Evolutionary conservation across 2,888 invertebrate genomes (phyloP).

Genomic region (Herminia tarsipennalis): DNA sequence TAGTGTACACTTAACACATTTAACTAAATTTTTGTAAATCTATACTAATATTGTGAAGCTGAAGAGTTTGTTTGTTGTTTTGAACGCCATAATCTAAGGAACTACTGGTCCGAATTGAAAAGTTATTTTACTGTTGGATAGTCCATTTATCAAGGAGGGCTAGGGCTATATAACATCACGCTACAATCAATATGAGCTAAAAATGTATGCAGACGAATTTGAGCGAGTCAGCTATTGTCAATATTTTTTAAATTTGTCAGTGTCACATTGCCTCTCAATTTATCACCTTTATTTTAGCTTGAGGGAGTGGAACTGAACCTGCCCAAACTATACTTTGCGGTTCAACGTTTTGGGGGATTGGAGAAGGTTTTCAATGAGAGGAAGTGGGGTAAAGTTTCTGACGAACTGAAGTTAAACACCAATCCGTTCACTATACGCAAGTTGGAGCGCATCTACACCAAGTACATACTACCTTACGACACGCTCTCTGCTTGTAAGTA

Average conservation of each 20-base stretch:
- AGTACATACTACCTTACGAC: constrained; percentile 95
- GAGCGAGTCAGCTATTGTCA: no score
- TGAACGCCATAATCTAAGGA: no score
- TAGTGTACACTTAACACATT: no score
- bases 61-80: no score
- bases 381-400: constrained; percentile 95
- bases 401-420: constrained; percentile 94
- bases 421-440: constrained; percentile 92
- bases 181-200: no score
- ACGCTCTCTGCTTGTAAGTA: constrained; percentile 89
- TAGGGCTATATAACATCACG: no score
- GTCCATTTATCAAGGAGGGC: no score
- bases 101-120: no score
- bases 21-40: no score
- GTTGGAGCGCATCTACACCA: constrained; percentile 95
- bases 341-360: constrained; percentile 94
- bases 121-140: no score
- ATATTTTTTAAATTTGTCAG: neutral
- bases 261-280: neutral
- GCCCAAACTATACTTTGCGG: constrained; percentile 93
- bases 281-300: constrained; percentile 81
- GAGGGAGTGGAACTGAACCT: constrained; percentile 97
- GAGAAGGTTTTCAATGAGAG: constrained; percentile 95
- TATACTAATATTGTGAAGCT: no score
- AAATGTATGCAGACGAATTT: no score